Percentiles rank a stretch among this genome's conserved stretches.
Evolutionary conservation across 1,140 invertebrate genomes (phyloP).

Genomic region (Potamilus streckersoni): DNA sequence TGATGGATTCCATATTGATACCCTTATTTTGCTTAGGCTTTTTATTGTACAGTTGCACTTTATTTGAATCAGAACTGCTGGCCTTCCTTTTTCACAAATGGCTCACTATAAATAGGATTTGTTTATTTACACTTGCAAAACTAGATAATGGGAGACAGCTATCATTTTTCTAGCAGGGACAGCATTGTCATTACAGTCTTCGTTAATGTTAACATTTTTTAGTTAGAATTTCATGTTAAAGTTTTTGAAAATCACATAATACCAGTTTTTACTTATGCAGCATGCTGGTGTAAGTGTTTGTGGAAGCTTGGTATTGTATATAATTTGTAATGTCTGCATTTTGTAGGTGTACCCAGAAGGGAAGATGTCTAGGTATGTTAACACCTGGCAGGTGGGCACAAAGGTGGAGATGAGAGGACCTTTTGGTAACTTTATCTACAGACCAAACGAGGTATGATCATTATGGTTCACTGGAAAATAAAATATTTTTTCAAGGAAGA

Average conservation of each 20-base stretch:
- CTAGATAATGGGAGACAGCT: too few relatives aligned
- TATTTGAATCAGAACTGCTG: too few relatives aligned
- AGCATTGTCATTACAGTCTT: too few relatives aligned
- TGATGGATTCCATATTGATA: too few relatives aligned
- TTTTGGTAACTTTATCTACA: conserved; percentile 73
- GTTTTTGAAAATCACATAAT: background rate
- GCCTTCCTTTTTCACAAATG: too few relatives aligned
- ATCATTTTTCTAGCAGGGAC: too few relatives aligned
- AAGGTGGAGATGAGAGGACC: conserved; percentile 76
- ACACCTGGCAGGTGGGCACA: conserved; percentile 69
- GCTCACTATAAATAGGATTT: too few relatives aligned
- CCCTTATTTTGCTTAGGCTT: too few relatives aligned
- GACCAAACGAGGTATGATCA: conserved; percentile 62
- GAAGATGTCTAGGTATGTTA: conserved; percentile 73
- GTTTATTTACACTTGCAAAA: too few relatives aligned
- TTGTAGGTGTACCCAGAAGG: conserved; percentile 72
- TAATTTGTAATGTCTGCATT: background rate
- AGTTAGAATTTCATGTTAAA: background rate
- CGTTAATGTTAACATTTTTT: background rate
- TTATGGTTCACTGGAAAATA: background rate
- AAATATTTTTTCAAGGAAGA: background rate
- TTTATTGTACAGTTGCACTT: too few relatives aligned
- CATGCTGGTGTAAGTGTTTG: background rate
- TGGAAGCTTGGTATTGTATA: background rate
- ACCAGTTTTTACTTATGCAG: background rate